phyloP scores from a whole-genome alignment of 2,888 invertebrate species.

The Scaeva pyrastri region DNA sequence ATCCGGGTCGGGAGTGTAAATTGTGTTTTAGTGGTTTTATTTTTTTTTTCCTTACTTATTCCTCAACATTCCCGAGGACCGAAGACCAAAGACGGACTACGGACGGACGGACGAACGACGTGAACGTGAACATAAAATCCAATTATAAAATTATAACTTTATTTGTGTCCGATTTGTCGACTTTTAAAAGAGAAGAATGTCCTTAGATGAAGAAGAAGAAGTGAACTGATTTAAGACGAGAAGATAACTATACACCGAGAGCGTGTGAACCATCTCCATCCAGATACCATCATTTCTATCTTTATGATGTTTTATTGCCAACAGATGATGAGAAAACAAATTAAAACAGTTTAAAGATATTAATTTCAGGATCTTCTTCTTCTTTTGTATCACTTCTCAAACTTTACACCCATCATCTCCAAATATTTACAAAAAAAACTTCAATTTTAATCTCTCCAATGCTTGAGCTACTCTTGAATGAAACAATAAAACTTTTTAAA shows the following conservation, averaged over 20 bases:
- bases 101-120: too few relatives aligned
- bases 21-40: not conserved
- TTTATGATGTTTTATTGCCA: not conserved
- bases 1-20: not conserved
- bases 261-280: not conserved
- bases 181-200: not conserved
- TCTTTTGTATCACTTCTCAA: too few relatives aligned
- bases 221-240: not conserved
- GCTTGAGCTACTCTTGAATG: too few relatives aligned
- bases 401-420: too few relatives aligned
- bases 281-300: not conserved
- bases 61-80: not conserved
- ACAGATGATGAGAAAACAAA: not conserved
- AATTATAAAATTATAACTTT: constrained; percentile 53
- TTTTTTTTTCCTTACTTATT: not conserved
- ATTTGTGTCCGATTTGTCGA: constrained; percentile 29
- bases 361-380: not conserved
- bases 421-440: not conserved
- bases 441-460: not conserved
- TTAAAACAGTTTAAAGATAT: not conserved
- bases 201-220: not conserved
- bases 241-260: not conserved
- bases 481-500: not conserved
- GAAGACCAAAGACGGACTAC: too few relatives aligned
- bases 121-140: constrained; percentile 42